These are phyloP conservation scores for Muricea muricata DNA, from an alignment of 92 coral and sea anemone genomes.

Conservation along the genomic window DNA sequence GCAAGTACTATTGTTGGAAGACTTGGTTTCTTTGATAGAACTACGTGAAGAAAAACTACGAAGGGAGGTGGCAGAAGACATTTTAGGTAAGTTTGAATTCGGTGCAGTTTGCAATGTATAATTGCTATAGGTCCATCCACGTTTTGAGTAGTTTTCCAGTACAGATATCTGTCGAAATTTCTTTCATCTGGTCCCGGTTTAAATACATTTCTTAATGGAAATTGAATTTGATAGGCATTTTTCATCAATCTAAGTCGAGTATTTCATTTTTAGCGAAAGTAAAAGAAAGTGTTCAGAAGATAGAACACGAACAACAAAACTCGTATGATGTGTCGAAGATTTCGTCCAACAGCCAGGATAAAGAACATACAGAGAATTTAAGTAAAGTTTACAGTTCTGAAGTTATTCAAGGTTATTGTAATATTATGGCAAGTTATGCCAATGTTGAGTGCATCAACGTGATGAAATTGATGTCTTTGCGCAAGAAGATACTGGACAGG, in stretches of 20 bases:
- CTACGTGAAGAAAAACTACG: constrained; percentile 18
- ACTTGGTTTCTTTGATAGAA: constrained; percentile 4
- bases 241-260: too few relatives aligned
- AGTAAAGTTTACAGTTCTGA: background rate
- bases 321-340: constrained; percentile 19
- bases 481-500: background rate
- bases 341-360: background rate
- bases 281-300: background rate
- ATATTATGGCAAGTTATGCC: background rate
- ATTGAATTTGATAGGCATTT: too few relatives aligned
- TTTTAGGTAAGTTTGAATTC: constrained; percentile 15
- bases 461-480: background rate
- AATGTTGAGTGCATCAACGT: background rate
- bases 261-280: constrained; percentile 1
- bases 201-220: too few relatives aligned
- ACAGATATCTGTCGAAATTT: too few relatives aligned
- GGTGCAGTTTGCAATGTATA: too few relatives aligned
- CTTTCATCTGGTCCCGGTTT: too few relatives aligned
- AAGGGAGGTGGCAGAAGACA: background rate
- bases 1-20: background rate
- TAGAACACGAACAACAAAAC: background rate
- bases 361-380: background rate
- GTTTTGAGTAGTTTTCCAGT: too few relatives aligned
- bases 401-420: constrained; percentile 14
- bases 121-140: too few relatives aligned